phyloP scores from a whole-genome alignment of 2,888 invertebrate genomes.

The Malthinus seriepunctatus region DNA sequence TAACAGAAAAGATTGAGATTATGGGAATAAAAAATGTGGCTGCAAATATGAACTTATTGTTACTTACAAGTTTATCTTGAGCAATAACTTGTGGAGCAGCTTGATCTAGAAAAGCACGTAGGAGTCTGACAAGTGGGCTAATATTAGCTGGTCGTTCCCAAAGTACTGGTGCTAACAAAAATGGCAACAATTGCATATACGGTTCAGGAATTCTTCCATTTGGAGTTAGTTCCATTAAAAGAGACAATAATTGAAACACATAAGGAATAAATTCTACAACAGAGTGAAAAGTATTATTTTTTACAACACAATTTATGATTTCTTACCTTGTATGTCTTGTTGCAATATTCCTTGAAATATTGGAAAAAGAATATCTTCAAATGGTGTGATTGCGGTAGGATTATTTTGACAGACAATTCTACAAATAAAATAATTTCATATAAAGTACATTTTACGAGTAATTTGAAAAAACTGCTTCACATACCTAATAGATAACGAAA shows the following conservation, averaged over 20 bases:
- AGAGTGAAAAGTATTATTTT: background rate
- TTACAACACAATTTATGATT: background rate
- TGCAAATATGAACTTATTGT: background rate
- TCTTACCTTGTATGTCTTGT: slow-evolving; percentile 85
- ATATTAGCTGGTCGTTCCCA: slow-evolving; percentile 96
- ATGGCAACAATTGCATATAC: slow-evolving; percentile 89
- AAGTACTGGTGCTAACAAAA: slow-evolving; percentile 83
- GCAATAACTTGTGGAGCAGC: slow-evolving; percentile 70
- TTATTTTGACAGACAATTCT: slow-evolving; percentile 86
- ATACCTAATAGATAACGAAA: slow-evolving; percentile 86
- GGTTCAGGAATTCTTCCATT: slow-evolving; percentile 70
- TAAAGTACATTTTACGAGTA: no score
- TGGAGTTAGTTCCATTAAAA: slow-evolving; percentile 75
- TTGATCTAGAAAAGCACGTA: slow-evolving; percentile 83
- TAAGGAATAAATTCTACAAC: slow-evolving; percentile 95
- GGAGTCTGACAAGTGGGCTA: slow-evolving; percentile 87
- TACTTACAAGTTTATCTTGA: slow-evolving; percentile 71
- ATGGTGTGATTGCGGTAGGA: slow-evolving; percentile 77
- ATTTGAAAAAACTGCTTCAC: slow-evolving; percentile 33
- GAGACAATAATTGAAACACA: slow-evolving; percentile 94
- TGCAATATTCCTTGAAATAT: slow-evolving; percentile 94
- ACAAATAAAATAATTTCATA: slow-evolving; percentile 35
- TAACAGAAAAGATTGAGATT: no score
- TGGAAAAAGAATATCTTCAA: slow-evolving; percentile 92
- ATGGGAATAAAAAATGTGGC: background rate